Conservation (phyloP, 2,113 vertebrate genomes). For the Lipophrys pholis region DNA sequence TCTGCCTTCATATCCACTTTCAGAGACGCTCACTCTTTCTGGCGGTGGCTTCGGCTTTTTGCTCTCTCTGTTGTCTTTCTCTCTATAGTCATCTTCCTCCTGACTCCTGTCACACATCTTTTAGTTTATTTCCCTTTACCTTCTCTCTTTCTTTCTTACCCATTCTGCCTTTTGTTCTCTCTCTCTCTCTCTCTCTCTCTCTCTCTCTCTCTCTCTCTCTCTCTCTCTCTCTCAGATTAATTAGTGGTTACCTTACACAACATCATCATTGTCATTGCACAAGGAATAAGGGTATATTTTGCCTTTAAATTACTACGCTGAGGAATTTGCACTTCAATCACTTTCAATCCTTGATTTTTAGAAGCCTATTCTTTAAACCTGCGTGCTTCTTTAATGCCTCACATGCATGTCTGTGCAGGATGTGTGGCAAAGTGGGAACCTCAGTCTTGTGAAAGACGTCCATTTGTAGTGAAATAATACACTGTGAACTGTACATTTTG, state of each 20-base stretch:
- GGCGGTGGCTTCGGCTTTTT: constrained; percentile 37
- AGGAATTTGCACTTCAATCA: constrained; percentile 45
- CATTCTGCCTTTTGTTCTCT: not conserved
- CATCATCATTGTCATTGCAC: constrained; percentile 39
- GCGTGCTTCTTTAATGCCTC: not conserved
- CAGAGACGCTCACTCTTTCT: constrained; percentile 71
- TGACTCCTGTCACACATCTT: constrained; percentile 11
- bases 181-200: not conserved
- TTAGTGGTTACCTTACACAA: not conserved
- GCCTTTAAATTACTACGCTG: constrained; percentile 29
- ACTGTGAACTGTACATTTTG: constrained; percentile 56
- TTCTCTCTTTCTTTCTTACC: not conserved
- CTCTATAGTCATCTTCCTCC: constrained; percentile 24
- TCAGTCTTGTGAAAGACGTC: constrained; percentile 60
- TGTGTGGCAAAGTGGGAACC: constrained; percentile 58
- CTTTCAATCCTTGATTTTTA: constrained; percentile 23
- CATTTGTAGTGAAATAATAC: not conserved
- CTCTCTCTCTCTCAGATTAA: no score
- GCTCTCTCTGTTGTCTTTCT: constrained; percentile 13
- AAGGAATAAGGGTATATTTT: constrained; percentile 46
- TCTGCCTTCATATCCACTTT: constrained; percentile 80
- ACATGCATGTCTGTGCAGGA: not conserved
- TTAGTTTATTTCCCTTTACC: not conserved
- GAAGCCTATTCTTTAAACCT: constrained; percentile 23
- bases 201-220: not conserved